Evolutionary conservation across 37 sponge, comb jelly and placozoan genomes (phyloP).

Genomic region (Ephydatia muelleri): DNA sequence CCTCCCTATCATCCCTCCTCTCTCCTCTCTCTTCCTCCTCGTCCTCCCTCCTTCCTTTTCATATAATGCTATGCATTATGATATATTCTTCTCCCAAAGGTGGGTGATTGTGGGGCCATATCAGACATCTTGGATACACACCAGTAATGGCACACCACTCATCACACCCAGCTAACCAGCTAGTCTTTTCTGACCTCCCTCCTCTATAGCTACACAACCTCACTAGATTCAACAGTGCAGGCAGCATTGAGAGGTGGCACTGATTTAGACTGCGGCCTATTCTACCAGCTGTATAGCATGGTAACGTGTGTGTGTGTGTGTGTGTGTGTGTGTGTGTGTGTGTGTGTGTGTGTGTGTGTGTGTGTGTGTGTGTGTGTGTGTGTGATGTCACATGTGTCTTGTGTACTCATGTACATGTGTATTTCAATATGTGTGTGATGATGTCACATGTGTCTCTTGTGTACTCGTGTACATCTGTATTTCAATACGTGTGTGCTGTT

Average conservation of each 20-base stretch:
- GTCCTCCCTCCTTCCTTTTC: too few species aligned
- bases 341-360: too few species aligned
- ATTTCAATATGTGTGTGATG: too few species aligned
- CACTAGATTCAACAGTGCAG: constrained; percentile 51
- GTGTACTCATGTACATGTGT: neutral
- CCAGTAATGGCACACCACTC: constrained; percentile 45
- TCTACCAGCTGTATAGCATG: constrained; percentile 56
- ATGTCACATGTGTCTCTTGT: too few species aligned
- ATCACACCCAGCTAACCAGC: neutral
- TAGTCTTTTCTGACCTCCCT: neutral
- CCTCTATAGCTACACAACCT: constrained; percentile 49
- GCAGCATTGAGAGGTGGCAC: constrained; percentile 72
- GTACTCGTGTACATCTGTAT: too few species aligned
- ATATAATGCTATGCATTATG: neutral
- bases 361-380: neutral
- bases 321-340: neutral
- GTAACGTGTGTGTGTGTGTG: neutral
- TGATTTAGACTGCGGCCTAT: constrained; percentile 79
- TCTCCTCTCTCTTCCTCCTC: too few species aligned
- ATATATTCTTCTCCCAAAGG: constrained; percentile 14
- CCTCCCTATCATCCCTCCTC: too few species aligned
- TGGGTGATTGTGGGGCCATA: constrained; percentile 88
- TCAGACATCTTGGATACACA: constrained; percentile 50
- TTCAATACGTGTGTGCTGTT: too few species aligned
- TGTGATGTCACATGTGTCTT: neutral